Percentiles rank a stretch among this genome's conserved stretches.
Conservation (phyloP, 2,113 vertebrate genomes). For the human (Homo sapiens) region GRCh38 chr3:60167001-60167500, state of each 20-base stretch:
- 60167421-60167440: neutral
- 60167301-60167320: neutral
- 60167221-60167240: neutral
- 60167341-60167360: neutral
- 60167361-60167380: neutral
- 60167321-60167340: neutral
- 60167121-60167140: neutral
- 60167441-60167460: neutral
- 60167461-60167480: neutral
- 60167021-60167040: neutral
- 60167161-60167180: neutral
- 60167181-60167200: neutral
- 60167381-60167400: neutral
- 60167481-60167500: neutral
- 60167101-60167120: neutral
- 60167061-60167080: neutral
- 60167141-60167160: neutral
- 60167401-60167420: neutral
- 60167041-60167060: neutral
- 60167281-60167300: neutral
- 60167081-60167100: neutral
- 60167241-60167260: neutral
- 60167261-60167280: neutral
- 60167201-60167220: neutral
- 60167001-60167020: accelerated